Evolutionary conservation across 2,797 vertebrate genomes (phyloP).

Genomic region (Tapera naevia): DNA sequence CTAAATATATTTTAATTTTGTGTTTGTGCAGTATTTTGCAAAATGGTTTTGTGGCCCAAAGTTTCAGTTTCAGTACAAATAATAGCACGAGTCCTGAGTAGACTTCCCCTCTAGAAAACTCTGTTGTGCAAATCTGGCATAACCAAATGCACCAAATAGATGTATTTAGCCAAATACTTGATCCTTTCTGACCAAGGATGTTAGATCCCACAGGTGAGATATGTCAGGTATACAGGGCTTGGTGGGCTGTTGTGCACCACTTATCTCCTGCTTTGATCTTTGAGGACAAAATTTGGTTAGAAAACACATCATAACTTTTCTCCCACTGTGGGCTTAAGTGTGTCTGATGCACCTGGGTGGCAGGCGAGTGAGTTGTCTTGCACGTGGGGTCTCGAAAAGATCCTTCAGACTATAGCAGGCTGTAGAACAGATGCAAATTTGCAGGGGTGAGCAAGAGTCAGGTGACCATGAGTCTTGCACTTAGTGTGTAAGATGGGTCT

Average conservation of each 20-base stretch:
- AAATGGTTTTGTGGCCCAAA: neutral
- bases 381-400: neutral
- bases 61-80: neutral
- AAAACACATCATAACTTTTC: neutral
- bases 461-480: neutral
- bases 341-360: neutral
- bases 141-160: neutral
- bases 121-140: neutral
- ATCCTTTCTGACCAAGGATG: neutral
- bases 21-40: neutral
- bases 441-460: neutral
- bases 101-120: neutral
- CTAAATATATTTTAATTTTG: neutral
- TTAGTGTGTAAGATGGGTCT: neutral
- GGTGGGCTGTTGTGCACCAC: neutral
- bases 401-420: neutral
- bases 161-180: neutral
- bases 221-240: neutral
- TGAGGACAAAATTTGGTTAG: neutral
- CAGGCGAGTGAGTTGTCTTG: neutral
- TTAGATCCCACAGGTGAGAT: neutral
- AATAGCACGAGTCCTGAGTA: neutral
- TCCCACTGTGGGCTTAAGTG: rapidly evolving
- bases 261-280: neutral
- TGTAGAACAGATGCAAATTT: neutral